phyloP scores from a whole-genome alignment of 2,797 vertebrate genomes.

The Onychomys arenicola region DNA sequence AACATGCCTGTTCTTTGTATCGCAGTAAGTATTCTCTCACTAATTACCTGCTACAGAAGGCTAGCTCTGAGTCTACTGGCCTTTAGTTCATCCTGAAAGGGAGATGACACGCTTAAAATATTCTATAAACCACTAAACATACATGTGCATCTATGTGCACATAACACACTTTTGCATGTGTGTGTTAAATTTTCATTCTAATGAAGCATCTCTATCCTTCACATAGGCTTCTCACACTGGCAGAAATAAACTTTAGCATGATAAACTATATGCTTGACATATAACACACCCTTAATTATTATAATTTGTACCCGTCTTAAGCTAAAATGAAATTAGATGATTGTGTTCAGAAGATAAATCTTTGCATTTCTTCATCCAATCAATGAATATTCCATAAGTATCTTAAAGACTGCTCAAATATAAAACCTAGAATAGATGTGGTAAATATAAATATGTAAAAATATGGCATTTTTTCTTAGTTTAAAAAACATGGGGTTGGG shows the following conservation, averaged over 20 bases:
- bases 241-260: background rate
- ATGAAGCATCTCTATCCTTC: background rate
- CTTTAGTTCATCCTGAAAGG: background rate
- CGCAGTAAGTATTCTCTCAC: background rate
- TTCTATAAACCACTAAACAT: background rate
- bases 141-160: background rate
- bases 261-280: background rate
- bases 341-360: background rate
- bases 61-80: background rate
- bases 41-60: background rate
- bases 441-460: slow-evolving; percentile 9
- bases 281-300: background rate
- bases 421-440: background rate
- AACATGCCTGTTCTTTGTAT: background rate
- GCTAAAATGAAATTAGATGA: slow-evolving; percentile 6
- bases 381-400: background rate
- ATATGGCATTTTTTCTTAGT: background rate
- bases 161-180: background rate
- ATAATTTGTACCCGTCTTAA: background rate
- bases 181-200: background rate
- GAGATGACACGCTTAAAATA: background rate
- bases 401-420: background rate
- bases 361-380: slow-evolving; percentile 1
- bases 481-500: too few relatives aligned
- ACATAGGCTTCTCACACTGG: background rate